Evolutionary conservation across 2,113 vertebrate species (phyloP).

Genomic region (Sciurus niger): DNA sequence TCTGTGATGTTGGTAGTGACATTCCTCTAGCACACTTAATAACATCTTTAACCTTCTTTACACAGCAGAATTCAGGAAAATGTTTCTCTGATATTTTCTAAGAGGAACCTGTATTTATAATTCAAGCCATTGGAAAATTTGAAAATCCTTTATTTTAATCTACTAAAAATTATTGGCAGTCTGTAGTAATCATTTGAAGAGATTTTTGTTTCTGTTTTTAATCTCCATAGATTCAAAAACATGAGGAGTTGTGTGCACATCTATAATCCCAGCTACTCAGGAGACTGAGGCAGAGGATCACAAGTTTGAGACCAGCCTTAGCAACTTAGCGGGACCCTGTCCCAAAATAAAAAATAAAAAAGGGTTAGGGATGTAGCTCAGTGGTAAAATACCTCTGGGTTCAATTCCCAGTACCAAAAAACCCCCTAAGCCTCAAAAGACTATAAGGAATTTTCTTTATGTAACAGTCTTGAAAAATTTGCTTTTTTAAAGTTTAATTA

Average conservation of each 20-base stretch:
- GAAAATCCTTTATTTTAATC: slow-evolving; percentile 27
- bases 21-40: not conserved
- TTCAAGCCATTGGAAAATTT: slow-evolving; percentile 16
- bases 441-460: slow-evolving; percentile 35
- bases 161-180: slow-evolving; percentile 17
- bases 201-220: slow-evolving; percentile 40
- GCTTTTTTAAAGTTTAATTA: slow-evolving; percentile 45
- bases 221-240: not conserved
- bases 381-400: no score
- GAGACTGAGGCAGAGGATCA: no score
- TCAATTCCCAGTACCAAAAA: no score
- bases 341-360: no score
- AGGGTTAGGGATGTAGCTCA: no score
- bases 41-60: slow-evolving; percentile 24
- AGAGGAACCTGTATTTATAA: slow-evolving; percentile 48
- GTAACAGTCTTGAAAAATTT: slow-evolving; percentile 13
- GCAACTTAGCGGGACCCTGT: no score
- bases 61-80: slow-evolving; percentile 5
- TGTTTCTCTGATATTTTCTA: slow-evolving; percentile 44
- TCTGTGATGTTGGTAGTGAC: not conserved
- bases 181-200: slow-evolving; percentile 46
- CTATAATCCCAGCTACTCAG: no score
- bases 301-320: no score
- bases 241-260: not conserved
- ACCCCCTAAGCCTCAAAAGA: not conserved